Conservation (phyloP, 2,797 vertebrate genomes). For the Pempheris klunzingeri region DNA sequence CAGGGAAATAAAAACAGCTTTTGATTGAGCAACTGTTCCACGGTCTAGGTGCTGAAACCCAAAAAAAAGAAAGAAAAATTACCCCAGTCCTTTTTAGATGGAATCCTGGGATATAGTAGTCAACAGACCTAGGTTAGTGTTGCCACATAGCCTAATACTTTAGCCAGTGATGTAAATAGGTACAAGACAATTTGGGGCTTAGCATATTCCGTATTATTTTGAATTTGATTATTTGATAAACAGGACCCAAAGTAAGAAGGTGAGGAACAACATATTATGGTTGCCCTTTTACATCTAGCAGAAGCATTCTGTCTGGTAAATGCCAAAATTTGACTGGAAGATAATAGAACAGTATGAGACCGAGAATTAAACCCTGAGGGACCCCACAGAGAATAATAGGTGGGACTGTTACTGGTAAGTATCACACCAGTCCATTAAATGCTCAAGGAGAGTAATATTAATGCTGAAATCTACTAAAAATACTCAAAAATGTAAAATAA, state of each 20-base stretch:
- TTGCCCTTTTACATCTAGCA: neutral
- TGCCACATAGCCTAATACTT: neutral
- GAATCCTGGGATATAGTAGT: too few relatives aligned
- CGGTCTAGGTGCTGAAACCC: too few relatives aligned
- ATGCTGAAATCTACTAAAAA: neutral
- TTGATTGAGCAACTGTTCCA: too few relatives aligned
- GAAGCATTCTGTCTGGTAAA: too few relatives aligned
- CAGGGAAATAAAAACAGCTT: neutral
- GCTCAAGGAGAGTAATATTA: neutral
- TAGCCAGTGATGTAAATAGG: neutral
- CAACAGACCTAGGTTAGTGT: neutral
- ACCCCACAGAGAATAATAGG: neutral
- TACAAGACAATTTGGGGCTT: neutral
- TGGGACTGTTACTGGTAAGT: neutral
- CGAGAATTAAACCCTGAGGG: conserved; percentile 1
- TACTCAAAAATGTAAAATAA: neutral
- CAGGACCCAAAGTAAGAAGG: too few relatives aligned
- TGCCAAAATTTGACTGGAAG: too few relatives aligned
- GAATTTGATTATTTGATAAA: too few relatives aligned
- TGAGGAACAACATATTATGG: too few relatives aligned
- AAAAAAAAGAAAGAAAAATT: neutral
- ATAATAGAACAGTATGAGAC: neutral
- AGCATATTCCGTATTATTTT: too few relatives aligned
- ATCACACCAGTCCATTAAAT: neutral
- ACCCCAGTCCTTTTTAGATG: too few relatives aligned